Evolutionary conservation across 1,140 invertebrate species (phyloP), one percentile per base, ranked within the genome.

Genomic region (Leptinotarsa defecta): DNA sequence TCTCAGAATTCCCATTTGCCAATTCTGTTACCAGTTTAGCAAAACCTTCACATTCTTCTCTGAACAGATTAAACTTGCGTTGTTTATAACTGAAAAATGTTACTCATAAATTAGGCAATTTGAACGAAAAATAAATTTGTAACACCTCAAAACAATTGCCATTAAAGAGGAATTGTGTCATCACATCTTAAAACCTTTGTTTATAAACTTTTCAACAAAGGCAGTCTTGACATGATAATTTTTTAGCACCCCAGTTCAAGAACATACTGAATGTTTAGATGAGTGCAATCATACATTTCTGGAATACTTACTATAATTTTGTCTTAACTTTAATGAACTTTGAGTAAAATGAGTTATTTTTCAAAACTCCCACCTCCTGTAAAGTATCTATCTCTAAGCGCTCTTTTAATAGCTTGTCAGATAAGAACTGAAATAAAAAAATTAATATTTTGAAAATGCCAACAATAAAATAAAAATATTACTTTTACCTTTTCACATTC

Each of bases 11-110:
- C 83, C 96, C 92, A 86, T 96, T 95, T 89, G 95, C 97, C 73
- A 99, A 88, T 88, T 99, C 98, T n/a, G 95, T 93, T 57, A 99
- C 93, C 6, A 99, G 88, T 87, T 99, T 99, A 4, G 97, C 94
- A 88, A 98, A 99, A 4, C 98, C 98, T 91, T 99, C 98, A 88
- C 94, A 98, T 87, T 99, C 98, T 89, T 99, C 98, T 69, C 98
- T 90, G 83, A 99, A 95, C 75, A 99, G 89, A 89, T 99, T 99
- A 86, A 99, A 99, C 83, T 99, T 99, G 79, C 97, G 92, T 86
- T 99, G 98, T 86, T 99, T 99, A 86, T 99, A 99, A 86, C 97
- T 99, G 86, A 77, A 92, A 91, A 79, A 34, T 6, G 27, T 34
- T 34, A 34, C 27, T 34, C 5, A 34, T 34, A 34, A 34, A 34